Evolutionary conservation across 2,113 vertebrate species (phyloP), one percentile per base, ranked within the genome.

Genomic region (Aptenodytes forsteri): DNA sequence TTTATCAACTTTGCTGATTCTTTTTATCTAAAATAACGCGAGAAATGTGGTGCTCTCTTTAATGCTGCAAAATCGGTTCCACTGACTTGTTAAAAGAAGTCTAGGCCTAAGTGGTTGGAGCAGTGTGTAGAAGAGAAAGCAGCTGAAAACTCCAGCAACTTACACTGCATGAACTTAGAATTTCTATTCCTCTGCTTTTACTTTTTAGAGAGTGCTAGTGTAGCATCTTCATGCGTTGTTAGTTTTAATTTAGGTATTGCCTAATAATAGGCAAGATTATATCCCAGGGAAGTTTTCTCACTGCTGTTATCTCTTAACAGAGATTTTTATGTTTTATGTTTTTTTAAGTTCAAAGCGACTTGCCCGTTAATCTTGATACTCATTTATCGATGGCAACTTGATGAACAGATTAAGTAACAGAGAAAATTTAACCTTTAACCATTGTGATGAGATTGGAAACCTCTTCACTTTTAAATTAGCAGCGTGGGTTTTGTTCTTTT

Each of bases 141-240:
- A 49, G 47, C 30, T 90, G 65, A 72, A 64, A 49, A 21, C 32
- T 54, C 23, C 30, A 22, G 27, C 62, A 44, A 7, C 11, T 2
- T 4, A 2, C 16, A 0, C 23, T 21, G 1, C 2, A 0, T 15
- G 18, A 56, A 26, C 67, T 79, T 61, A 42, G 47, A 38, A 20
- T 86, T 85, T 77, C 20, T 71, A 0, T 76, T 79, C 10, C 49
- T 69, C 58, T 58, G 40, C 14, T 78, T 94, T 91, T 46, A 12
- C 18, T 32, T 75, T 76, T 85, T 69, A 30, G 25, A 38, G 40
- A 27, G 16, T 29, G 16, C 34, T 56, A 8, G 66, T 5, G 7
- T 30, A 36, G 2, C 21, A n/a, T 29, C 44, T 85, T 83, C 17
- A 11, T 21, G 40, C 5, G 3, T 32, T 61, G 36, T 69, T 64